Evolutionary conservation across 2,888 invertebrate species (phyloP), one percentile per base, ranked within the genome.

Genomic region (Diadegma fenestrale): DNA sequence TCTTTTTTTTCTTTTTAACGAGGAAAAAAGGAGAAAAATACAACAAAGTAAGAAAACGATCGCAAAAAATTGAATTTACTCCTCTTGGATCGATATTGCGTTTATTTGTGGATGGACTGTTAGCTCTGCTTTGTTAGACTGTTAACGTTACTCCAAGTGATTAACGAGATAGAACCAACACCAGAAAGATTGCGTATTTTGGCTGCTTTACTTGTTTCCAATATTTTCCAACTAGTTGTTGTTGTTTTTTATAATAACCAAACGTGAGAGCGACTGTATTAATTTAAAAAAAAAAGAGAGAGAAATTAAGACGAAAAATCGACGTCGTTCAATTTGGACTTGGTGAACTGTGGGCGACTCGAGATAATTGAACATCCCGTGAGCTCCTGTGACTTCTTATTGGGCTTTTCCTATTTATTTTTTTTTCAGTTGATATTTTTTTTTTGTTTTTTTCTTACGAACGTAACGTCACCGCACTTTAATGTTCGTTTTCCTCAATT

Each of bases 121-220:
- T 92, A 92, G 91, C 89, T 90, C 90, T 91, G 89, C 88, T 91
- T 37, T 90, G 92, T 92, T 92, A 92, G 91, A 91, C 89, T 92
- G 92, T 92, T 92, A 64, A 85, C 89, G 89, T 91, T 85, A 87
- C 84, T 90, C 89, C 88, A 88, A 88, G 89, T 90, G 89, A 91
- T 90, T 89, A 91, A 89, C 89, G 89, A 91, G 77, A 91, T 89
- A 92, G 89, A 92, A 92, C 92, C 92, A 92, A 91, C 92, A 92
- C 92, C 92, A 92, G 90, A 90, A 91, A 92, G 90, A 90, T 87
- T 90, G 82, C 80, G 78, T 83, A 79, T 76, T 73, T 84, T 81
- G 80, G 69, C 78, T 82, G 69, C 37, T 61, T 51, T 82, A 63
- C 72, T 73, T 79, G 68, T 69, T n/a, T 68, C 37, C 22, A 26